phyloP scores from a whole-genome alignment of 2,113 vertebrate genomes.

The Syngnathus scovelli region DNA sequence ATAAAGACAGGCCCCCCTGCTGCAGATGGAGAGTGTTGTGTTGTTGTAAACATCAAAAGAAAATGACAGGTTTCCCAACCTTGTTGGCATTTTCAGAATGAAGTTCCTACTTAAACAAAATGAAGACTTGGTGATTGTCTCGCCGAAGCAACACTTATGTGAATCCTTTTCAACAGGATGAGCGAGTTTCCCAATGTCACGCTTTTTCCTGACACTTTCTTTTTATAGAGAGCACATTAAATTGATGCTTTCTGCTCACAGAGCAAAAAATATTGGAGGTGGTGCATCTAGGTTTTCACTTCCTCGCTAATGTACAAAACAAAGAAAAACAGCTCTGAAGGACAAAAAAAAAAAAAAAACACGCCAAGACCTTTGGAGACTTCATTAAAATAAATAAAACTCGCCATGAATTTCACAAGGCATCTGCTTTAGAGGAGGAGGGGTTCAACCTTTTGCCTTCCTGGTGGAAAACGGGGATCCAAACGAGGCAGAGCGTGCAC shows the following conservation, averaged over 20 bases:
- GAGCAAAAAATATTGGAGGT: neutral
- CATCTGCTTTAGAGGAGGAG: constrained; percentile 52
- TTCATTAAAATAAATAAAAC: constrained; percentile 47
- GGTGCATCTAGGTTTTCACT: constrained; percentile 25
- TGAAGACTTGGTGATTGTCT: constrained; percentile 26
- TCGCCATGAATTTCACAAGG: constrained; percentile 52
- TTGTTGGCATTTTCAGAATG: constrained; percentile 70
- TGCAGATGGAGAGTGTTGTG: constrained; percentile 56
- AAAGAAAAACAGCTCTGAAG: constrained; percentile 53
- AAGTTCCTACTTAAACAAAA: constrained; percentile 69
- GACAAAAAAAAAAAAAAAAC: constrained; percentile 52
- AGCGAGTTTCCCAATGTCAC: constrained; percentile 23
- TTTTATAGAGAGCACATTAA: constrained; percentile 40
- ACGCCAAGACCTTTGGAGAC: constrained; percentile 63
- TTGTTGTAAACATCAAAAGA: constrained; percentile 74
- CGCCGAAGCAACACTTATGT: constrained; percentile 1
- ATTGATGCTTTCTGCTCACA: constrained; percentile 43
- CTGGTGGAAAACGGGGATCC: constrained; percentile 66
- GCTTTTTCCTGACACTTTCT: constrained; percentile 18
- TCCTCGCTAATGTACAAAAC: constrained; percentile 47
- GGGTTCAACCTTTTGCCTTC: constrained; percentile 70
- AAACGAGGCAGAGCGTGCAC: constrained; percentile 63
- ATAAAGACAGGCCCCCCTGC: constrained; percentile 70
- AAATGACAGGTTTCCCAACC: constrained; percentile 69
- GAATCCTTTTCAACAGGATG: constrained; percentile 8